Evolutionary conservation across 2,888 invertebrate species (phyloP).

Genomic region (Pachydiplax longipennis): DNA sequence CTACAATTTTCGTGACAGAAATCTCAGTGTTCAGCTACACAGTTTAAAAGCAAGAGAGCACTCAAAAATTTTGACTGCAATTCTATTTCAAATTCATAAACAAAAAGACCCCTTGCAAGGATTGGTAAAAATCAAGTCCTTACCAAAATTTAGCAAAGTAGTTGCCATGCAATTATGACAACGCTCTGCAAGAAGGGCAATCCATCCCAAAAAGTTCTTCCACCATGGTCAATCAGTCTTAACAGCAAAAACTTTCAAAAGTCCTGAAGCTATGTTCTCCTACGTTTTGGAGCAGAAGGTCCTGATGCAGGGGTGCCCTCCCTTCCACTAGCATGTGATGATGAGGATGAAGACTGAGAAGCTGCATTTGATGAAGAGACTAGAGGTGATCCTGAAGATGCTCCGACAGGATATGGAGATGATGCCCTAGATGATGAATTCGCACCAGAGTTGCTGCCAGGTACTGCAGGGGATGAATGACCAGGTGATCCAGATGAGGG

Average conservation of each 20-base stretch:
- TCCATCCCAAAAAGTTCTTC: not conserved
- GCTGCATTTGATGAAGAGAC: slow-evolving; percentile 14
- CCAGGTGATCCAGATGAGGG: slow-evolving; percentile 15
- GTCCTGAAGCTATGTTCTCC: not conserved
- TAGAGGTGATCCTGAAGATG: slow-evolving; percentile 10
- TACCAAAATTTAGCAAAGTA: not conserved
- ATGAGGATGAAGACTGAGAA: not conserved
- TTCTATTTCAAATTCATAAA: not conserved
- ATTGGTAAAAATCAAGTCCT: not conserved
- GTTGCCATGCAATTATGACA: not conserved
- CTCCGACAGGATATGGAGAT: not conserved
- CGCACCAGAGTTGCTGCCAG: slow-evolving; percentile 14
- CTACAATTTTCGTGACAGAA: not conserved
- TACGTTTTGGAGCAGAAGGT: slow-evolving; percentile 6
- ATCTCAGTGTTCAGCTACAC: not conserved
- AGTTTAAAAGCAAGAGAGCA: slow-evolving; percentile 36
- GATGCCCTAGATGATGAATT: slow-evolving; percentile 14
- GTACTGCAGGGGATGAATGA: not conserved
- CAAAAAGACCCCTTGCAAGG: not conserved
- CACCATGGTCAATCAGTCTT: not conserved
- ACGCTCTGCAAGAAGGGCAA: not conserved
- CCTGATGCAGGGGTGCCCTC: not conserved
- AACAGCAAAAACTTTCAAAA: not conserved
- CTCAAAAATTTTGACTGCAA: slow-evolving; percentile 1
- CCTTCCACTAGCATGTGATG: slow-evolving; percentile 15